These are phyloP conservation scores for Turdus rufiventris DNA, from an alignment of 2,113 vertebrate species.

Conservation along the genomic window DNA sequence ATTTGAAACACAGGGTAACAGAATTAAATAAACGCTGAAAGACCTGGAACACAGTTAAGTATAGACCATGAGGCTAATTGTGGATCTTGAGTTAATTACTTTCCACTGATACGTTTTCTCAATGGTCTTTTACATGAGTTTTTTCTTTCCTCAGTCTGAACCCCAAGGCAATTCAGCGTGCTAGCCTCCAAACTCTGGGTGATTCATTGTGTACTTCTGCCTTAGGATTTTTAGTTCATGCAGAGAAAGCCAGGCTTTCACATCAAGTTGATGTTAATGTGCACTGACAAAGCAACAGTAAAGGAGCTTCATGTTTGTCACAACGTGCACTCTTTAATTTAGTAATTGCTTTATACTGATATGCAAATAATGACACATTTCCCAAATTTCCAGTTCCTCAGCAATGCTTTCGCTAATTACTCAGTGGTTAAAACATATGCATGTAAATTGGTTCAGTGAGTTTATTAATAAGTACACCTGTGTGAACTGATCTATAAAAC, in stretches of 20 bases:
- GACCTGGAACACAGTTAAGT: slow-evolving; percentile 68
- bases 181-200: slow-evolving; percentile 60
- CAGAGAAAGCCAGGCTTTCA: slow-evolving; percentile 62
- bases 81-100: slow-evolving; percentile 76
- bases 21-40: slow-evolving; percentile 68
- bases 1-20: slow-evolving; percentile 66
- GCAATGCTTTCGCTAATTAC: slow-evolving; percentile 51
- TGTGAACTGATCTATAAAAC: slow-evolving; percentile 23
- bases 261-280: slow-evolving; percentile 68
- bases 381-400: slow-evolving; percentile 62
- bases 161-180: slow-evolving; percentile 60
- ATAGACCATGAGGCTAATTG: slow-evolving; percentile 74
- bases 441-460: slow-evolving; percentile 50
- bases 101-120: slow-evolving; percentile 70
- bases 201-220: slow-evolving; percentile 68
- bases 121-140: slow-evolving; percentile 69
- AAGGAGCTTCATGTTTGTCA: slow-evolving; percentile 69
- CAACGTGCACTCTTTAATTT: slow-evolving; percentile 68
- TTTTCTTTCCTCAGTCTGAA: slow-evolving; percentile 60
- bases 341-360: slow-evolving; percentile 65
- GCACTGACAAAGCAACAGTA: slow-evolving; percentile 70
- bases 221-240: slow-evolving; percentile 65
- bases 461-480: slow-evolving; percentile 58
- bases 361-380: slow-evolving; percentile 71
- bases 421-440: slow-evolving; percentile 25